phyloP scores from a whole-genome alignment of 2,888 invertebrate species.

The Rhamphomyia laevipes region DNA sequence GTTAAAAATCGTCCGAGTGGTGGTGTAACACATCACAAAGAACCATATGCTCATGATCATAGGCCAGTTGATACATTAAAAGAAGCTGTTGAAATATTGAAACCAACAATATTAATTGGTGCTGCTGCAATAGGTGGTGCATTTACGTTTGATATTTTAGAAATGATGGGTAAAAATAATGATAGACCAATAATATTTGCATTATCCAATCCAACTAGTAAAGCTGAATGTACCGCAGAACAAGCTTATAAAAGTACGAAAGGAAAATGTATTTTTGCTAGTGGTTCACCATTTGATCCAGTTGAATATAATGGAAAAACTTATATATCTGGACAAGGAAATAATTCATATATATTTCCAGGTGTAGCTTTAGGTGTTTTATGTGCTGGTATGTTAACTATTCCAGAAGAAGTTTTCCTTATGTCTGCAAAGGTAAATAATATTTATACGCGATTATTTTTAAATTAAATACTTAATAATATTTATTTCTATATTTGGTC shows the following conservation, averaged over 20 bases:
- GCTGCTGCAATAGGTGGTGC: constrained; percentile 90
- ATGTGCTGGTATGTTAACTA: constrained; percentile 75
- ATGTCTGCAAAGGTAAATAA: constrained; percentile 66
- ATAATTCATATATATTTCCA: constrained; percentile 96
- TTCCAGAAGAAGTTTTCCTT: constrained; percentile 86
- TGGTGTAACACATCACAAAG: constrained; percentile 68
- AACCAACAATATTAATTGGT: constrained; percentile 86
- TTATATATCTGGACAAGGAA: constrained; percentile 89
- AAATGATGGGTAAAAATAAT: constrained; percentile 74
- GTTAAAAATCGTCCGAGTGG: constrained; percentile 77
- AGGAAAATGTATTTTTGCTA: constrained; percentile 89
- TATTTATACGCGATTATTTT: background rate
- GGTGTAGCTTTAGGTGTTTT: constrained; percentile 87
- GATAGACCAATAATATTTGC: constrained; percentile 90
- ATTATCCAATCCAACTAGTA: constrained; percentile 93
- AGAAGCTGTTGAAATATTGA: constrained; percentile 68
- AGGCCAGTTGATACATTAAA: constrained; percentile 63
- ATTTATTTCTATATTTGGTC: no score
- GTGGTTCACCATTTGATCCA: constrained; percentile 90
- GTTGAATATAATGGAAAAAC: constrained; percentile 69
- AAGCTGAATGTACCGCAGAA: constrained; percentile 99
- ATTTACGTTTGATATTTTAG: constrained; percentile 80
- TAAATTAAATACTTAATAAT: background rate
- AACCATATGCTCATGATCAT: constrained; percentile 66
- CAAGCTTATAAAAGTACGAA: constrained; percentile 81